Evolutionary conservation across 2,797 vertebrate species (phyloP), one percentile per base, ranked within the genome.

Genomic region (Coregonus ussuriensis): DNA sequence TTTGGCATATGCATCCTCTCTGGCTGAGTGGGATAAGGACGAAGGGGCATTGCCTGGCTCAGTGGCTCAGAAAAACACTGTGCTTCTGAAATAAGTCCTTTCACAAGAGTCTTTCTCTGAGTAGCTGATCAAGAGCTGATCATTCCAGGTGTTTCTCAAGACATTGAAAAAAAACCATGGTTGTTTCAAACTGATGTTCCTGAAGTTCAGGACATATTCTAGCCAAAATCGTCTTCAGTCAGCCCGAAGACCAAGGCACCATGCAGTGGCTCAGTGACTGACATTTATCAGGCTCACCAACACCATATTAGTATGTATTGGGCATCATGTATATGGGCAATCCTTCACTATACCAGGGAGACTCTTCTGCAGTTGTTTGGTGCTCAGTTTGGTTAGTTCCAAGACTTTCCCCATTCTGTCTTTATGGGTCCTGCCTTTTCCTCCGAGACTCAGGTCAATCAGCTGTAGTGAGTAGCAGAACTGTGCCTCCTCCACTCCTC

Each of bases 1-100:
- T 86, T 84, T 85, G 82, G 82, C 81, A 79, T 78, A 83, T 63
- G 72, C 68, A 79, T 65, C 77, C 72, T 80, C 82, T 74, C 80
- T 4, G 9, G 41, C 41, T 13, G 11, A 54, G 31, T 15, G 3
- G 35, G n/a, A 2, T 71, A 6, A 35, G 41, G 14, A 31, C 3
- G 33, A 54, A 33, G 1, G 15, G 15, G 11, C 41, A 47, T 13
- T 47, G 41, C 3, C 52, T 18, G 5, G 2, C 29, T 54, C 15
- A 6, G 51, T 18, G 5, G 2, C 29, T 54, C 15, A 6, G 51
- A 15, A 31, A 6, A 25, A 72, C 9, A 56, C 15, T 41, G 33
- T 35, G 15, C 68, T 47, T 29, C 71, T 31, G 15, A 54, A 52
- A 31, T 72, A 31, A 14, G 14, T 51, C n/a, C 41, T 29, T 33